Base-by-base conservation (phyloP, 2,113 vertebrate genomes). In the Puma concolor region DNA sequence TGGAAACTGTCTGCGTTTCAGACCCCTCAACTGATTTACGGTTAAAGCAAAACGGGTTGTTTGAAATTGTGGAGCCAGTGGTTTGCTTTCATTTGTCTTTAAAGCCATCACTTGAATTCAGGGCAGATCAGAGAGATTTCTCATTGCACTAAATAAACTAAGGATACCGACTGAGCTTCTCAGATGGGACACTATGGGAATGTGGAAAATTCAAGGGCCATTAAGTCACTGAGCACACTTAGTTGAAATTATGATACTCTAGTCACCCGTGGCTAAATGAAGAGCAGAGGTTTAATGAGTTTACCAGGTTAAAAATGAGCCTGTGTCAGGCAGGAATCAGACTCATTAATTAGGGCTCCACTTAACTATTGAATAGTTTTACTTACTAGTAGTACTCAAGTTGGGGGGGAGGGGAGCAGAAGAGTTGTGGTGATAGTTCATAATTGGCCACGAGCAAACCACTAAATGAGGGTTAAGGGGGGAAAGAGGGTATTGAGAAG, bases 301-400 rank as follows among this genome's bases (percentile, higher is more conserved):
- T 96, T 97, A 94, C 94, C 95, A 91, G 95, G 94, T 97, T 98
- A 97, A 98, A 97, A 98, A 97, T 69, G 96, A 94, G 94, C 76
- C 91, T 7, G 16, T 91, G 95, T 96, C 94, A 96, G 88, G 64
- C 96, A 98, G 69, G 84, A 95, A 87, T 96, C 95, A 91, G 95
- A 92, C 87, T 95, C 96, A 97, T 97, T 92, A 97, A 95, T 98
- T 98, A 98, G 93, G 77, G 66, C n/a, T 93, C 86, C 87, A 95
- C 69, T 97, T 97, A 94, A 95, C 94, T 66, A 77, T 2, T 84
- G 71, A 96, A 27, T 66, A 92, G 85, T 89, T 95, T 89, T 94
- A 92, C 80, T 71, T 87, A 93, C 64, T 44, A 95, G 38, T 50
- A 66, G 36, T 54, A 29, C 67, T 90, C 57, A 31, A 27, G 63